These are phyloP conservation scores for Limonius californicus DNA, from an alignment of 1,140 invertebrate genomes.

Conservation along the genomic window DNA sequence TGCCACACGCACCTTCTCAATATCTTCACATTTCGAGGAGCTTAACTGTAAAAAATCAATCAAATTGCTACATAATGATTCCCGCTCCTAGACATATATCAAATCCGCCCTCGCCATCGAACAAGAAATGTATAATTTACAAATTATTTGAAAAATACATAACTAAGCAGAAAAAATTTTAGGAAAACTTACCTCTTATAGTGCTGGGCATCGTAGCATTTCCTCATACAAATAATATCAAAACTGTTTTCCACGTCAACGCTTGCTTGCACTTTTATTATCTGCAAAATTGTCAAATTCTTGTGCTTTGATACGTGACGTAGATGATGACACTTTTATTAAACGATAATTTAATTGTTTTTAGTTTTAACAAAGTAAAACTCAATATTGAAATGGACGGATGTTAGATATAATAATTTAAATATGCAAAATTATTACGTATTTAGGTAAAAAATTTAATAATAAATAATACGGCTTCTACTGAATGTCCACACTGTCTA, in stretches of 20 bases:
- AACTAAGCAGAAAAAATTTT: not conserved
- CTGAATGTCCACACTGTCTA: not conserved
- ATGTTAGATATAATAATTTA: too few species aligned
- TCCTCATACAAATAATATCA: slow-evolving; percentile 24
- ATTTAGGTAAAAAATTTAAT: too few species aligned
- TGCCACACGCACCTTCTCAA: not conserved
- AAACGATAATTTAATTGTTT: too few species aligned
- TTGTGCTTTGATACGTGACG: not conserved
- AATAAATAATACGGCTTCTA: too few species aligned
- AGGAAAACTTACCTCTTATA: slow-evolving; percentile 43
- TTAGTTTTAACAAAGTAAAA: not conserved
- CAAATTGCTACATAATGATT: too few species aligned
- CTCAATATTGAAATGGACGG: not conserved
- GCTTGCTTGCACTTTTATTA: not conserved
- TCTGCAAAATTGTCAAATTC: slow-evolving; percentile 16
- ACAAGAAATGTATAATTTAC: too few species aligned
- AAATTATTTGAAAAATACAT: too few species aligned
- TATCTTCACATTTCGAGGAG: not conserved
- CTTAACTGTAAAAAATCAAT: not conserved
- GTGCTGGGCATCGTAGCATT: slow-evolving; percentile 45
- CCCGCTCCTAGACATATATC: too few species aligned
- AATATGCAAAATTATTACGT: too few species aligned
- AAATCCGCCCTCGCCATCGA: too few species aligned
- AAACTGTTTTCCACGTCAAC: slow-evolving; percentile 2
- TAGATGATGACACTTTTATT: not conserved